Percentiles rank a stretch among this genome's conserved stretches.
phyloP scores from a whole-genome alignment of 2,797 vertebrate species.

The Megalops cyprinoides region DNA sequence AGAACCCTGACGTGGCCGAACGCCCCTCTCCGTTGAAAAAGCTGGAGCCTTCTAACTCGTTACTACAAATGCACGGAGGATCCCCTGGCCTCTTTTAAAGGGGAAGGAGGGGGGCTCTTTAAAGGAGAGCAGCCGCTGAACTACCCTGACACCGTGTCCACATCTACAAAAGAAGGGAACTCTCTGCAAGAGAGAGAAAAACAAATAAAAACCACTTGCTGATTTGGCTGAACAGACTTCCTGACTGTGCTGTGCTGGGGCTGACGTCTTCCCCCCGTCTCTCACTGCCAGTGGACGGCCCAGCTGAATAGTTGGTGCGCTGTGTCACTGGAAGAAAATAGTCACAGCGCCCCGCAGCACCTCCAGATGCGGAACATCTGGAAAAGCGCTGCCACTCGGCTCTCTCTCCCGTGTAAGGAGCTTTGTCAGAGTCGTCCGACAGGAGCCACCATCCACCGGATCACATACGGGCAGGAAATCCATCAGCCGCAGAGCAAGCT shows the following conservation, averaged over 20 bases:
- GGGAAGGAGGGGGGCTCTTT: background rate
- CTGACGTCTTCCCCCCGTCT: background rate
- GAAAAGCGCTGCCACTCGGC: conserved; percentile 14
- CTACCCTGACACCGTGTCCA: background rate
- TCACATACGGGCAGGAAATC: background rate
- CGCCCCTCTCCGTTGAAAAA: background rate
- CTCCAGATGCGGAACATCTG: conserved; percentile 37
- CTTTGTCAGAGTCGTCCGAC: background rate
- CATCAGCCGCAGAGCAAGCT: background rate
- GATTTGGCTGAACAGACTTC: conserved; percentile 11
- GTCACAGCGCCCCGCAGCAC: conserved; percentile 12
- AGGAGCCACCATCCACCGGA: background rate
- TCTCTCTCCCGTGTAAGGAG: no score
- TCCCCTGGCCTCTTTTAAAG: background rate
- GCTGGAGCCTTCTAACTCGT: background rate
- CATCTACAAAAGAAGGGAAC: background rate
- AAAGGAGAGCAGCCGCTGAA: background rate
- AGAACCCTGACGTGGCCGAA: background rate
- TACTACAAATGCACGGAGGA: background rate
- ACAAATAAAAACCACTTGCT: conserved; percentile 2
- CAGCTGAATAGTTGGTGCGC: conserved; percentile 22
- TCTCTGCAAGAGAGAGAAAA: background rate
- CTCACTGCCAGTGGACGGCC: background rate
- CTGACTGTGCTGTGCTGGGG: conserved; percentile 6
- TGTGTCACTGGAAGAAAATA: conserved; percentile 33